Evolutionary conservation across 2,888 invertebrate genomes (phyloP), one percentile per base, ranked within the genome.

Genomic region (Ornithoptera alexandrae): DNA sequence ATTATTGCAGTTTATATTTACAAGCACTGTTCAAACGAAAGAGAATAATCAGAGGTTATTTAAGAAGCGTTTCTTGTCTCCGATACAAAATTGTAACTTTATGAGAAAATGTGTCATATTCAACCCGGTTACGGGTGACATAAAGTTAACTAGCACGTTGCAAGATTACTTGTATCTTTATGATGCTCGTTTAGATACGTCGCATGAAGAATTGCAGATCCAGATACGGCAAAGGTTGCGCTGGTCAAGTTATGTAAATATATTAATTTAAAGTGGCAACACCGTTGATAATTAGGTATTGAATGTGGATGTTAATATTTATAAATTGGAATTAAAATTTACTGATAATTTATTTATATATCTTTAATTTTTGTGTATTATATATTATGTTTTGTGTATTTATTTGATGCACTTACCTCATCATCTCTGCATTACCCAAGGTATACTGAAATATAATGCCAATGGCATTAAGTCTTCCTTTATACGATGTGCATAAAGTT

Each of bases 181-280:
- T 84, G 89, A 89, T 89, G 80, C 86, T 87, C 88, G 87, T 89
- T 89, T 87, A 89, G 89, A 89, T 89, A 89, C 69, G 84, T 77
- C 79, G 78, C 83, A 85, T 88, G 88, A 89, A 81, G 88, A 82
- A 89, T 89, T 86, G 88, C 84, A 86, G 84, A 85, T 87, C 87
- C 85, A 82, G 84, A 82, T 81, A 79, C 79, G 78, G 80, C 78
- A 79, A 76, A 80, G 79, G 79, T 81, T 78, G 80, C 76, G 80
- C 76, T 76, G 76, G 77, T 71, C 17, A 30, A 60, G 56, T 70
- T 56, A 58, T 46, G 58, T 58, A 39, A 67, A 65, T 66, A 46
- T 36, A 62, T 30, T 62, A 58, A 46, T 69, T 58, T 36, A 46
- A 65, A 56, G 53, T 36, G 60, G 22, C 50, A 20, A 58, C 58